A percentile compares a stretch with the other conserved stretches of the same genome.
Evolutionary conservation across 1,140 invertebrate species (phyloP).

Genomic region (Pogonus chalceus): DNA sequence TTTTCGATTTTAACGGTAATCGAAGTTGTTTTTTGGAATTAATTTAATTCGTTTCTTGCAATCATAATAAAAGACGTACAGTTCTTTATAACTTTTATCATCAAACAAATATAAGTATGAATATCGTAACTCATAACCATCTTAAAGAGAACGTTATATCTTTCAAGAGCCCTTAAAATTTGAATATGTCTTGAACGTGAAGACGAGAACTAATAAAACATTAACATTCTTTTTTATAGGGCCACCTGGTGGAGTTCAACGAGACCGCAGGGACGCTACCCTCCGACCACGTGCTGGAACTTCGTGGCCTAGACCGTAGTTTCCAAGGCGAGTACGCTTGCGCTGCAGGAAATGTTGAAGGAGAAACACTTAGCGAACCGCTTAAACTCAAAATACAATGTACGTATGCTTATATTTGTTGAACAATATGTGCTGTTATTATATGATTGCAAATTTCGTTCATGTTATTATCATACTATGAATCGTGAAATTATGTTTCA

Average conservation of each 20-base stretch:
- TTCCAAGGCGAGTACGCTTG: conserved; percentile 53
- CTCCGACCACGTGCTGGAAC: conserved; percentile 39
- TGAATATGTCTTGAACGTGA: no score
- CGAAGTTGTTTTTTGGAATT: no score
- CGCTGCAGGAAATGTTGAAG: conserved; percentile 55
- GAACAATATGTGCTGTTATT: not conserved
- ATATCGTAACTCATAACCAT: no score
- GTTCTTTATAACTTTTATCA: no score
- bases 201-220: conserved; percentile 8
- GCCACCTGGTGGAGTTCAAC: conserved; percentile 42
- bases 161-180: no score
- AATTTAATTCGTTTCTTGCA: no score
- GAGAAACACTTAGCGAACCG: conserved; percentile 52
- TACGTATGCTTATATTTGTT: conserved; percentile 37
- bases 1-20: no score
- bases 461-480: no score
- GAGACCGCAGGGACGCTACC: conserved; percentile 44
- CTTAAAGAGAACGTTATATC: no score
- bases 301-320: conserved; percentile 34
- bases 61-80: no score
- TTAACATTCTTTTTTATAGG: conserved; percentile 30
- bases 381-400: conserved; percentile 52
- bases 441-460: not conserved
- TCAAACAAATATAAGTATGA: no score
- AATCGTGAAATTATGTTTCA: no score